Base-by-base conservation (phyloP, 2,113 vertebrate genomes). In the Jaculus jaculus region DNA sequence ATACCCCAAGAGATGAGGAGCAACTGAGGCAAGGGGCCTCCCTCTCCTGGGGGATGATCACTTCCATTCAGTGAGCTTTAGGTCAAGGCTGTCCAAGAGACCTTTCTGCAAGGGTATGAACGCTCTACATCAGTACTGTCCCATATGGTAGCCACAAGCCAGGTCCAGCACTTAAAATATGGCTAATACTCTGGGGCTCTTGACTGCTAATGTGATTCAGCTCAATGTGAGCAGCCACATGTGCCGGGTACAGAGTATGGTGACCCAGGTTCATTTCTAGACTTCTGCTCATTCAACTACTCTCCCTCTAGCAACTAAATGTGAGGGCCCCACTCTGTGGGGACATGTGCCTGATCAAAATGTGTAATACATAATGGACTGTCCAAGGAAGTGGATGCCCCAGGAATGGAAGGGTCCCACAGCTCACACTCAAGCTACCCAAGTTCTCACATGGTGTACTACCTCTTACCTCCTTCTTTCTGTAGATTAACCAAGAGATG, bases 21-120 rank as follows among this genome's bases (percentile, higher is more conserved):
- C 17, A 61, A 21, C 7, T 10, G 37, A 54, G 51, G 15, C 37
- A n/a, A 51, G 0, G 1, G 13, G 16, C 30, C 24, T 54, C 71
- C 54, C 60, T 68, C 54, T 89, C 61, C 21, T 13, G 16, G 42
- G 34, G 63, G 37, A 79, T 39, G 24, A 1, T 75, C 71, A 8
- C 7, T 47, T 65, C 71, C n/a, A 51, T 20, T 3, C 71, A 75
- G 69, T 37, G 60, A 84, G 8, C 28, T 86, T 66, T 58, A 63
- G 24, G 37, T 71, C 65, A 54, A 51, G 8, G 28, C 26, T 39
- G 1, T 13, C 11, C 7, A 60, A 37, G 0, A 84, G 30, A 87
- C 61, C 73, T 39, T 47, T 47, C n/a, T 73, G 47, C 21, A n/a
- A 0, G 0, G 2, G 60, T 0, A 0, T 21, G 73, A 80, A 88